phyloP scores from a whole-genome alignment of 1,140 invertebrate genomes.

The Nylanderia fulva region DNA sequence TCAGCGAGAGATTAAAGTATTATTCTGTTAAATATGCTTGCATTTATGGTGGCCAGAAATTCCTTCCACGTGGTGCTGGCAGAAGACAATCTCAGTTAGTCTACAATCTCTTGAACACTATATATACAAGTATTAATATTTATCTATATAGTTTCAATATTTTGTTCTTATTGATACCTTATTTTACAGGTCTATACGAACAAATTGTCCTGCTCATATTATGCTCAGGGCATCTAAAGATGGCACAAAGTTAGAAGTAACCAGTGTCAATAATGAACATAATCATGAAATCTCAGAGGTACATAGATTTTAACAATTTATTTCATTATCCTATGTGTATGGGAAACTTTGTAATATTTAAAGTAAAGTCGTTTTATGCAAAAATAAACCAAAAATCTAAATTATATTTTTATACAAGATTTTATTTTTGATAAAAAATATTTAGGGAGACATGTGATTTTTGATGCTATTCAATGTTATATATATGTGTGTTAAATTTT shows the following conservation, averaged over 20 bases:
- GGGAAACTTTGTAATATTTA: too few relatives aligned
- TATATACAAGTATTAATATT: background rate
- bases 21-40: slow-evolving; percentile 86
- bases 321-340: background rate
- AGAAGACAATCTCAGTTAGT: slow-evolving; percentile 83
- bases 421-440: background rate
- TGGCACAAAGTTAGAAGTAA: slow-evolving; percentile 84
- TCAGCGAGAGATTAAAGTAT: slow-evolving; percentile 83
- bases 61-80: slow-evolving; percentile 82
- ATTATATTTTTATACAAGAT: background rate
- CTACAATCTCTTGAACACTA: background rate
- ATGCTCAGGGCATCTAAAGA: slow-evolving; percentile 85
- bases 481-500: background rate
- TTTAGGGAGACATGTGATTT: background rate
- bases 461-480: background rate
- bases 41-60: slow-evolving; percentile 85
- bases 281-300: slow-evolving; percentile 85
- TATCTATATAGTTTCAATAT: background rate
- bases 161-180: slow-evolving; percentile 29
- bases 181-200: slow-evolving; percentile 82
- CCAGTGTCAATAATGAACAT: slow-evolving; percentile 85
- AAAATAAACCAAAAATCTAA: background rate
- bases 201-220: slow-evolving; percentile 85
- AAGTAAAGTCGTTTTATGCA: background rate
- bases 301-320: background rate